Base-by-base conservation (phyloP, 2,113 vertebrate genomes). In the Megalops atlanticus region DNA sequence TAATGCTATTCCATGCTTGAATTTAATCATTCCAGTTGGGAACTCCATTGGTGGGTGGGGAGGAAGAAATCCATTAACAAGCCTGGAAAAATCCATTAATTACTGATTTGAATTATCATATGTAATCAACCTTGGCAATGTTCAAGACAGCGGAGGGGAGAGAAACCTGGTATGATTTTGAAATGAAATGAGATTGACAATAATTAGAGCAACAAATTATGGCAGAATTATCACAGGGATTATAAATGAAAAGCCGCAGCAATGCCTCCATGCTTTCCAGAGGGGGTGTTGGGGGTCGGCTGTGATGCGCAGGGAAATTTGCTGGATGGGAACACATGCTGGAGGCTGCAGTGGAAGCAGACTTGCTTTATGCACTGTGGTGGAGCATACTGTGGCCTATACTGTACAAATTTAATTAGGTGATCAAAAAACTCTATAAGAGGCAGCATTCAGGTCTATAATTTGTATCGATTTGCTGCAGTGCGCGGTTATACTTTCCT, bases 71-170 rank as follows among this genome's bases (percentile, higher is more conserved):
- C 24, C 38, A 43, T 40, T 27, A 75, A 45, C 27, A 72, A 72
- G 33, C 7, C 70, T 35, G 70, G n/a, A n/a, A 36, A 24, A 74
- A 74, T 21, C 24, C 24, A 74, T 74, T 15, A 40, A 41, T 52
- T 24, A 31, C 43, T 52, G 12, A 52, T 52, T 76, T 14, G 74
- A 52, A 76, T 76, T 76, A 49, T 52, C 27, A 76, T 76, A 76
- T 33, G 45, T 76, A 76, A 76, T 35, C 27, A 27, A 52, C 74
- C 45, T 76, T 76, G 45, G 33, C 27, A 15, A 33, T 52, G n/a
- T 27, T 21, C n/a, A 31, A 18, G 74, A 16, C 38, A 74, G 36
- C 31, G 38, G n/a, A 74, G 72, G 72, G 40, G 72, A 72, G 18
- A 36, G 35, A 35, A 36, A 72, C 27, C 27, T 72, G 40, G n/a